phyloP scores from a whole-genome alignment of 1,140 invertebrate genomes.

The Drosophila burlai region DNA sequence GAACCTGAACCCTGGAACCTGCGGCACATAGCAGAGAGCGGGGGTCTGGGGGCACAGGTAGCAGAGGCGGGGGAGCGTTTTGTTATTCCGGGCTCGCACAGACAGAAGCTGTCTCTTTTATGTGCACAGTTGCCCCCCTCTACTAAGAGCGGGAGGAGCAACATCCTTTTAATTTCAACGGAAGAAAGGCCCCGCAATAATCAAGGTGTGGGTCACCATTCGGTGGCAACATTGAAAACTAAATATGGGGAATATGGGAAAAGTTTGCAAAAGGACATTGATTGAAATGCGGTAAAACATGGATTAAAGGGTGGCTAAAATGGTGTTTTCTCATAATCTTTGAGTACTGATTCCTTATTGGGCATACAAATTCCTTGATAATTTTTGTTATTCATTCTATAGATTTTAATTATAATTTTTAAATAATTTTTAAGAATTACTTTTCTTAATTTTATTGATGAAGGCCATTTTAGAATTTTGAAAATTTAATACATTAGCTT shows the following conservation, averaged over 20 bases:
- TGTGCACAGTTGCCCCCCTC: slow-evolving; percentile 30
- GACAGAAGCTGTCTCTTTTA: slow-evolving; percentile 54
- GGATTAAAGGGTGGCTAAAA: background rate
- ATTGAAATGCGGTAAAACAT: slow-evolving; percentile 4
- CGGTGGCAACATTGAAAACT: slow-evolving; percentile 18
- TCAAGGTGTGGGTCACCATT: slow-evolving; percentile 40
- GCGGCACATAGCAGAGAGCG: slow-evolving; percentile 6
- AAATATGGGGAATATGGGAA: background rate
- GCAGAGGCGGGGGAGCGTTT: slow-evolving; percentile 35
- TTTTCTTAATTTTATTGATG: too few species aligned
- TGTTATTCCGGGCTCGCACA: slow-evolving; percentile 70
- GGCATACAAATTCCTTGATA: too few species aligned
- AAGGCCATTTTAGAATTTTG: too few species aligned
- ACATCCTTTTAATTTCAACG: slow-evolving; percentile 60
- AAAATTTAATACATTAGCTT: too few species aligned
- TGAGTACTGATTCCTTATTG: background rate
- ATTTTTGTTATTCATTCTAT: too few species aligned
- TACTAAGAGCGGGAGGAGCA: slow-evolving; percentile 1
- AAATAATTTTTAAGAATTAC: too few species aligned
- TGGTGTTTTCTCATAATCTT: background rate
- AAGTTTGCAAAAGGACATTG: slow-evolving; percentile 7
- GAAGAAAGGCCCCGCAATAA: background rate
- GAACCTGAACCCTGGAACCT: slow-evolving; percentile 35
- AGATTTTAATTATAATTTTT: too few species aligned
- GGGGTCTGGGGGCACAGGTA: slow-evolving; percentile 17